Evolutionary conservation across 2,797 vertebrate species (phyloP).

Genomic region (Squalus acanthias): DNA sequence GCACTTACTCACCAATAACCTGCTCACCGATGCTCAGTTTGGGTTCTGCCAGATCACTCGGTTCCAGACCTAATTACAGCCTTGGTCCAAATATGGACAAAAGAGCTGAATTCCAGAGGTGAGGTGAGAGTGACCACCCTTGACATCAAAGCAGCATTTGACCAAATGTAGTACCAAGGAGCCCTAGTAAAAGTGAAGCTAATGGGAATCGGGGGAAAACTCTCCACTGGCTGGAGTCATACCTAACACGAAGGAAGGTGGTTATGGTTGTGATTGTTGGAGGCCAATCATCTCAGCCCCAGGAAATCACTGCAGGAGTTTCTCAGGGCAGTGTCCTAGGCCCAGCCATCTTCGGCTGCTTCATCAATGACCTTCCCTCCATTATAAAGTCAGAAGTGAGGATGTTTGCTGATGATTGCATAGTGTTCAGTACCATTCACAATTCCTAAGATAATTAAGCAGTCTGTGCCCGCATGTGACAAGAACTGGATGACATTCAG

Average conservation of each 20-base stretch:
- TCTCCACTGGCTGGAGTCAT: background rate
- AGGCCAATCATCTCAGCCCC: background rate
- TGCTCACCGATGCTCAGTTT: background rate
- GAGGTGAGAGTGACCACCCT: background rate
- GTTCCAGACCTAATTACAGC: background rate
- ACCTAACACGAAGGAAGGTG: background rate
- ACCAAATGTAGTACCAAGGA: background rate
- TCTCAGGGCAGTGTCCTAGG: background rate
- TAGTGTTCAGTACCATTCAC: too few relatives aligned
- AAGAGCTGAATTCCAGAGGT: background rate
- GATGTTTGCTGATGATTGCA: background rate
- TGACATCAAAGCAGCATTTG: background rate
- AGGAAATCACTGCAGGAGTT: background rate
- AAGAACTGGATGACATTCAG: too few relatives aligned
- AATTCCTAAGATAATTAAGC: too few relatives aligned
- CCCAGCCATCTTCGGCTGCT: too few relatives aligned
- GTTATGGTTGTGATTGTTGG: background rate
- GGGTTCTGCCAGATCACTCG: background rate
- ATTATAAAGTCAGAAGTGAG: background rate
- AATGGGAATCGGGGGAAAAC: background rate
- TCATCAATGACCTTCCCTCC: too few relatives aligned
- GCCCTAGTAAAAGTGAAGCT: background rate
- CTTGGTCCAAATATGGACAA: background rate
- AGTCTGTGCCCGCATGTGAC: too few relatives aligned
- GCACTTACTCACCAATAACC: background rate